Evolutionary conservation across 30 jellyfish, hydroid and myxozoan species (phyloP), one percentile per base, ranked within the genome.

Genomic region (Sanderia malayensis): DNA sequence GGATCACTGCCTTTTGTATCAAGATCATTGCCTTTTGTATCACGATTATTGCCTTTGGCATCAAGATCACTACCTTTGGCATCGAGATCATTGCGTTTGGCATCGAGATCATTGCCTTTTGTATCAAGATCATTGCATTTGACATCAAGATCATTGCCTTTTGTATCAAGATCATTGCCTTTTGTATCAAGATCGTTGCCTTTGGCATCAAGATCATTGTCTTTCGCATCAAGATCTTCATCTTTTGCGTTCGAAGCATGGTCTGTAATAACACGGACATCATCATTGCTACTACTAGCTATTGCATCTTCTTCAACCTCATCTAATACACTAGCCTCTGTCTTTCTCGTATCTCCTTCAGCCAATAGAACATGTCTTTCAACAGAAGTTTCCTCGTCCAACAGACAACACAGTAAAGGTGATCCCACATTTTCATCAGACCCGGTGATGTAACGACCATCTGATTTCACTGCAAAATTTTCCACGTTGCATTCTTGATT

Each of bases 61-160:
- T 70, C 61, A 25, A 13, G 0, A 20, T 19, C 21, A 10, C 55
- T 29, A 1, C 31, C 74, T 73, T 52, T 49, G 26, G 6, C 65
- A 21, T 41, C 31, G 1, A 3, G 27, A 23, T 52, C 61, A 19
- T 37, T 1, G 24, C 37, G 33, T 34, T 27, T 11, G 13, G 10
- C 76, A 26, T 6, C 46, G 33, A 24, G 15, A 19, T n/a, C 17
- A 15, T 1, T 1, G 25, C 62, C 21, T 22, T 45, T 24, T 18
- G 6, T 44, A 24, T 20, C 32, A 11, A 17, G 15, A 27, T 30
- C 58, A 61, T 24, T 10, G 61, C 29, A 2, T 30, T 18, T 11
- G 61, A 33, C 44, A 24, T 41, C 78, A 66, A 37, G 25, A 15
- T 66, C 59, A 31, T 26, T 44, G 32, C 32, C 33, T 22, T 13